Conservation (phyloP, 2,888 invertebrate species). For the Eristalis intricaria region DNA sequence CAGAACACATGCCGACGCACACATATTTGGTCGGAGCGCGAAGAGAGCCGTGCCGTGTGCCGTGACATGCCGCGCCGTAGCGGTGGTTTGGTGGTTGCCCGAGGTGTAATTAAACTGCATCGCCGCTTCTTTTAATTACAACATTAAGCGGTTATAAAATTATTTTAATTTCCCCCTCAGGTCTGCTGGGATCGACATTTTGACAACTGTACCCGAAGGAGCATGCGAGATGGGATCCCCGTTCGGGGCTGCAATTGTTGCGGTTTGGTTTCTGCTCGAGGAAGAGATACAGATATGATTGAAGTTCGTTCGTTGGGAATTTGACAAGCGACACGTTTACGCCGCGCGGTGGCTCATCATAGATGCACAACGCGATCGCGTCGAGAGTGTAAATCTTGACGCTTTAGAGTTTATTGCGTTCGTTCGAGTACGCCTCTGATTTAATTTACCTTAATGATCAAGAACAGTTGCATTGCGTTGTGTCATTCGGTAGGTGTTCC, state of each 20-base stretch:
- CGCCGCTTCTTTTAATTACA: constrained; percentile 52
- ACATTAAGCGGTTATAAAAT: constrained; percentile 54
- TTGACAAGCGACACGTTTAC: constrained; percentile 28
- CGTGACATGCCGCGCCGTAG: not conserved
- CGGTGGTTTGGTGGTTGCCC: not conserved
- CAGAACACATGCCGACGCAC: not conserved
- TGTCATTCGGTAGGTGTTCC: constrained; percentile 9
- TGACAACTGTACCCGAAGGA: constrained; percentile 22
- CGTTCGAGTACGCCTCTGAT: constrained; percentile 22
- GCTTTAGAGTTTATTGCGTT: constrained; percentile 23
- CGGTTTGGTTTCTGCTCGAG: constrained; percentile 26
- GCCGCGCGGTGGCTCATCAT: constrained; percentile 17
- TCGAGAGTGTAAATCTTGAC: constrained; percentile 35
- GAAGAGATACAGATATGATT: not conserved
- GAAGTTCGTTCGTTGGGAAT: not conserved
- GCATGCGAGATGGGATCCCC: constrained; percentile 4
- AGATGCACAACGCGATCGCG: constrained; percentile 35
- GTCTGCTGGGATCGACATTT: constrained; percentile 8
- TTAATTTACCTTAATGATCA: constrained; percentile 51
- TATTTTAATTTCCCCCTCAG: constrained; percentile 26
- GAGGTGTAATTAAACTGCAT: constrained; percentile 37
- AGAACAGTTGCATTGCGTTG: constrained; percentile 42
- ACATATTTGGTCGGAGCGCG: not conserved
- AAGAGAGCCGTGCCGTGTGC: not conserved
- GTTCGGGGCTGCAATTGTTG: constrained; percentile 9